Percentiles rank a stretch among this genome's conserved stretches.
phyloP scores from a whole-genome alignment of 2,113 vertebrate genomes.

The Dolichotis patagonum region DNA sequence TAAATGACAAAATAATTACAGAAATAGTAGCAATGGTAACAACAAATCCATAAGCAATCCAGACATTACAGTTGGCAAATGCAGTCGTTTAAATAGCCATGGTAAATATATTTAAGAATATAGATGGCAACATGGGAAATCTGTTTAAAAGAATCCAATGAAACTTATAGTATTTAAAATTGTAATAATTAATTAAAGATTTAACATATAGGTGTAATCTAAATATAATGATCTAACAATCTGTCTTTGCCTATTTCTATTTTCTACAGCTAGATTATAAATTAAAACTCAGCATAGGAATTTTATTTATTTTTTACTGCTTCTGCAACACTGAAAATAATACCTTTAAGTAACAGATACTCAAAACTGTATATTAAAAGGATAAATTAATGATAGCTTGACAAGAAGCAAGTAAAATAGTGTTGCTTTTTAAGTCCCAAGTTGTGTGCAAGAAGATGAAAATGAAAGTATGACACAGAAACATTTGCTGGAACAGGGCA shows the following conservation, averaged over 20 bases:
- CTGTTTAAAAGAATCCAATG: background rate
- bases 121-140: background rate
- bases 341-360: background rate
- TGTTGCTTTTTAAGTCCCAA: background rate
- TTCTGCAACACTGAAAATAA: background rate
- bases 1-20: background rate
- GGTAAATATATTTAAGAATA: conserved; percentile 34
- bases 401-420: background rate
- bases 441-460: background rate
- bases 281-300: background rate
- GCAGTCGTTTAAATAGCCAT: conserved; percentile 34
- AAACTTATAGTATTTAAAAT: conserved; percentile 22
- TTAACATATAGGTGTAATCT: background rate
- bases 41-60: background rate
- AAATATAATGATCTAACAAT: background rate
- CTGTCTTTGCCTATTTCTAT: background rate
- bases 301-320: background rate
- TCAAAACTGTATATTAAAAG: conserved; percentile 32
- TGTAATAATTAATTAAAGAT: conserved; percentile 2
- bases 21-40: background rate
- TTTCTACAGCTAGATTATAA: background rate
- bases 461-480: background rate
- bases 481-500: background rate
- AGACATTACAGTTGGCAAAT: background rate
- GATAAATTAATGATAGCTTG: background rate